Conservation (phyloP, 1,140 invertebrate species). For the Drosophila yakuba region DNA sequence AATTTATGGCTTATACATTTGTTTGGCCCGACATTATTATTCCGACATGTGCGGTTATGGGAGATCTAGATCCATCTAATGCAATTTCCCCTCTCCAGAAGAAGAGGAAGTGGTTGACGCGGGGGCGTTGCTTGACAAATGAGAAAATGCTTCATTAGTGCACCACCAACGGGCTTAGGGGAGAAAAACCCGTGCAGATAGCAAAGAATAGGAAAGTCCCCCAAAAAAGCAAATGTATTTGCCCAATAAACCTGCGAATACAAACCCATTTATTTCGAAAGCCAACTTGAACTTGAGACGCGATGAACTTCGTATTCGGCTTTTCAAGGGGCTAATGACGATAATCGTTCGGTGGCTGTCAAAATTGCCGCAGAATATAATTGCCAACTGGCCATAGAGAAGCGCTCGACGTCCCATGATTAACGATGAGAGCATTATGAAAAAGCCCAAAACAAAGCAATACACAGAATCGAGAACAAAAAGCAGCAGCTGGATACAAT, state of each 20-base stretch:
- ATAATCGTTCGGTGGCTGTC: conserved; percentile 74
- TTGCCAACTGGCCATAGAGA: conserved; percentile 53
- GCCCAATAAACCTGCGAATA: conserved; percentile 13
- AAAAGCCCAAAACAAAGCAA: conserved; percentile 49
- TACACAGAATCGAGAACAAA: conserved; percentile 22
- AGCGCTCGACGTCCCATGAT: conserved; percentile 59
- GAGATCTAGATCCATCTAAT: conserved; percentile 38
- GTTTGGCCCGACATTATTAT: conserved; percentile 75
- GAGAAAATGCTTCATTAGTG: conserved; percentile 45
- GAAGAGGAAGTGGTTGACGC: conserved; percentile 21
- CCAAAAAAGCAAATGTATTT: neutral
- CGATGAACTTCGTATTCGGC: conserved; percentile 41
- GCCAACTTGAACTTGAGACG: conserved; percentile 64
- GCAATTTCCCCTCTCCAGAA: conserved; percentile 28
- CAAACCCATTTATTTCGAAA: conserved; percentile 33
- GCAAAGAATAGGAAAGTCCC: conserved; percentile 4
- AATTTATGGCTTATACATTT: conserved; percentile 74
- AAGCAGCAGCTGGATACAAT: conserved; percentile 55
- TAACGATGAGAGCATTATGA: conserved; percentile 79
- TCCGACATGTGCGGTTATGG: conserved; percentile 74
- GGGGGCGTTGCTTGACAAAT: conserved; percentile 57
- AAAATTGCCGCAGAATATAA: conserved; percentile 78
- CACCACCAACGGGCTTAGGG: conserved; percentile 17
- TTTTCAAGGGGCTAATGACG: conserved; percentile 59
- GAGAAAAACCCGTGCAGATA: conserved; percentile 3